A percentile compares a stretch with the other conserved stretches of the same genome.
Evolutionary conservation across 1,140 invertebrate genomes (phyloP).

Genomic region (Melitaea cinxia): DNA sequence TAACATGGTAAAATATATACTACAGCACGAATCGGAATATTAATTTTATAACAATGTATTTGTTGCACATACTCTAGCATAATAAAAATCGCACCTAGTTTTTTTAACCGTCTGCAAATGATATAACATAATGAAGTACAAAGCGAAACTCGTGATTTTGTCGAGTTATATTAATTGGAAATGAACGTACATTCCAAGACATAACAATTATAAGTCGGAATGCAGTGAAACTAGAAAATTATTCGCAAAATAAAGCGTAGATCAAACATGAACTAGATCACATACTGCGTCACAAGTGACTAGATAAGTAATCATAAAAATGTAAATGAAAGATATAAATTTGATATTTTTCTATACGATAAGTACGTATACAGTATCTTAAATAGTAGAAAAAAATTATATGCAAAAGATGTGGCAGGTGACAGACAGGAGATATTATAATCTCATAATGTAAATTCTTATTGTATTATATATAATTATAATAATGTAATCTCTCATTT

Average conservation of each 20-base stretch:
- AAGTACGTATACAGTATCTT: too few species aligned
- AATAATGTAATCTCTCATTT: too few species aligned
- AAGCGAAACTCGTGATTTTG: constrained; percentile 2
- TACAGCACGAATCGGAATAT: constrained; percentile 29
- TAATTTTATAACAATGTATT: neutral
- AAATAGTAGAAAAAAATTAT: too few species aligned
- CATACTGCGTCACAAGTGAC: constrained; percentile 32
- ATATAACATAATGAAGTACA: neutral
- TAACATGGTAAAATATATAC: neutral
- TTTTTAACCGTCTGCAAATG: neutral
- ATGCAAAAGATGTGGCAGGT: too few species aligned
- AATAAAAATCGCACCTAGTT: neutral
- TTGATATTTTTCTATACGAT: too few species aligned
- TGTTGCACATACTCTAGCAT: neutral
- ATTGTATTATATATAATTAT: too few species aligned
- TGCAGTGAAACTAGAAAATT: constrained; percentile 71
- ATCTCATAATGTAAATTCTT: too few species aligned
- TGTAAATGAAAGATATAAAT: too few species aligned
- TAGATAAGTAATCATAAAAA: too few species aligned
- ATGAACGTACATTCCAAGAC: constrained; percentile 46
- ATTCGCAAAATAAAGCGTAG: constrained; percentile 54
- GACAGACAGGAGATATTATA: too few species aligned
- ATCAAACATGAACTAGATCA: constrained; percentile 60
- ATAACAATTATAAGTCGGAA: constrained; percentile 67
- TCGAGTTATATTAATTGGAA: constrained; percentile 48